Evolutionary conservation across 2,888 invertebrate species (phyloP).

Genomic region (Phyllotreta striolata): DNA sequence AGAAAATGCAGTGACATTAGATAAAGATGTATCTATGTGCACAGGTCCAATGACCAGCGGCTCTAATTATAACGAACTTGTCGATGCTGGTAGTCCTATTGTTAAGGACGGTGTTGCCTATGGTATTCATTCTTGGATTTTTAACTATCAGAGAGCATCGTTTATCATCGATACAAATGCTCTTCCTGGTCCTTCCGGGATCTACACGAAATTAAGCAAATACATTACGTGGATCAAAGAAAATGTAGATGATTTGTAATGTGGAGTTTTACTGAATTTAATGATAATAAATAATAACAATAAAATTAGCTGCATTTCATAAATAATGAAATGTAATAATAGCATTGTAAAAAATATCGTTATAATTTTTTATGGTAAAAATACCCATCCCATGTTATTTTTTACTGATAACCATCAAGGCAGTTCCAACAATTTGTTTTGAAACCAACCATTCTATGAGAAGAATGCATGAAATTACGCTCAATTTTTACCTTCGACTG

Average conservation of each 20-base stretch:
- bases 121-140: constrained; percentile 3
- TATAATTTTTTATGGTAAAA: constrained; percentile 1
- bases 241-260: constrained; percentile 7
- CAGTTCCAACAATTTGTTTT: neutral
- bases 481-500: neutral
- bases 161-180: neutral
- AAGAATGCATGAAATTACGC: constrained; percentile 11
- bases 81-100: constrained; percentile 1
- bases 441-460: neutral
- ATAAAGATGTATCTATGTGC: neutral
- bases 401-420: too few relatives aligned
- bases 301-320: too few relatives aligned
- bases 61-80: neutral
- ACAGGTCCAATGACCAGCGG: neutral
- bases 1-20: neutral
- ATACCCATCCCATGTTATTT: neutral
- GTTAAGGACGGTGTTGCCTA: constrained; percentile 7
- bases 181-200: neutral
- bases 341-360: neutral
- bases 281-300: too few relatives aligned
- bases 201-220: neutral
- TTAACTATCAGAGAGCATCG: neutral
- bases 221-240: constrained; percentile 9
- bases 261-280: too few relatives aligned
- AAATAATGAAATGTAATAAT: too few relatives aligned